Percentiles rank a stretch among this genome's conserved stretches.
Evolutionary conservation across 2,113 vertebrate species (phyloP).

Genomic region (Tamias sibiricus): DNA sequence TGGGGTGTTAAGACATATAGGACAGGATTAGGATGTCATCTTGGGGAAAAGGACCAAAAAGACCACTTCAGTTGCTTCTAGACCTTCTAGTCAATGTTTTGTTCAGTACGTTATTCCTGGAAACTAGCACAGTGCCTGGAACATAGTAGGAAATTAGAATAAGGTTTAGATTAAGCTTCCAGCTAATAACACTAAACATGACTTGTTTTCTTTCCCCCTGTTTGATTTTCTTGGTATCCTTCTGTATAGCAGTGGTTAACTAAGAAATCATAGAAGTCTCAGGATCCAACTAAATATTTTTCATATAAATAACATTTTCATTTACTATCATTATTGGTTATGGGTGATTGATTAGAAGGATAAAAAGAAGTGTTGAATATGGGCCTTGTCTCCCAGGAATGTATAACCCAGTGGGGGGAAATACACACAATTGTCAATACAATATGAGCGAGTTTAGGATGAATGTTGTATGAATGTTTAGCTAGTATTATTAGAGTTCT

Average conservation of each 20-base stretch:
- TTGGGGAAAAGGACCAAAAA: not conserved
- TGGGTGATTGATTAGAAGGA: not conserved
- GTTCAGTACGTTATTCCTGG: not conserved
- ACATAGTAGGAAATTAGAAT: not conserved
- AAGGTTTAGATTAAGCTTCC: not conserved
- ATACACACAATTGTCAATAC: not conserved
- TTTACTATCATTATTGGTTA: not conserved
- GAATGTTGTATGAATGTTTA: not conserved
- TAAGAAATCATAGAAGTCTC: slow-evolving; percentile 23
- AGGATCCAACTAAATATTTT: not conserved
- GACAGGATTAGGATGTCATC: not conserved
- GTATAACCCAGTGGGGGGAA: not conserved
- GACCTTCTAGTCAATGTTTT: not conserved
- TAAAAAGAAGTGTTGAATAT: not conserved
- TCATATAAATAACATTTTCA: not conserved
- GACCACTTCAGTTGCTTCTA: not conserved
- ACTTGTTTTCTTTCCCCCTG: not conserved
- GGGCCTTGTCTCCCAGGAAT: not conserved
- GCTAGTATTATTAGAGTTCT: not conserved
- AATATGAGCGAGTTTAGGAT: not conserved
- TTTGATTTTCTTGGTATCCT: not conserved
- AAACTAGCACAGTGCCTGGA: not conserved
- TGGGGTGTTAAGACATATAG: not conserved
- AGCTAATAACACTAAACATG: not conserved
- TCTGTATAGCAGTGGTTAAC: not conserved